These are phyloP conservation scores for Lepilemur septentrionalis DNA, from an alignment of 2,797 vertebrate species.

Conservation along the genomic window DNA sequence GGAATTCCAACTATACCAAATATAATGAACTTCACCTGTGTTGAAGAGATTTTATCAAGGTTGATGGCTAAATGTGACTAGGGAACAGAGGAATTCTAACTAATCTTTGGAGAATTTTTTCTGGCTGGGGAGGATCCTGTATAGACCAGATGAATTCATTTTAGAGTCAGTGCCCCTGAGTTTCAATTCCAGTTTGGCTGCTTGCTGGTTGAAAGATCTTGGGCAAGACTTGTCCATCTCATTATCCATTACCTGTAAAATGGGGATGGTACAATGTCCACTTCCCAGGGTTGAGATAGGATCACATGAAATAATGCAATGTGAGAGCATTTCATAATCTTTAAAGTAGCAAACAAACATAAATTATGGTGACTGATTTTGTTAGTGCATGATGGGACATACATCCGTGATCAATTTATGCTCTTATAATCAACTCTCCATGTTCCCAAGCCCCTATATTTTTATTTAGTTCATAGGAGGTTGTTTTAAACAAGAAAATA, in stretches of 20 bases:
- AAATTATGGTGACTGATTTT: neutral
- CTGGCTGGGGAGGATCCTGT: neutral
- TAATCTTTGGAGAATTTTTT: neutral
- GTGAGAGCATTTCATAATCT: neutral
- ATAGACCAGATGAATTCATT: neutral
- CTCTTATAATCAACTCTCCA: slow-evolving; percentile 3
- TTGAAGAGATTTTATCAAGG: neutral
- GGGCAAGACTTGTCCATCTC: neutral
- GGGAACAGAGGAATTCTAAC: neutral
- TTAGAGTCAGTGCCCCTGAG: neutral
- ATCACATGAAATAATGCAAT: neutral
- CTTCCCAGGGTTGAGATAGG: neutral
- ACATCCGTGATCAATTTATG: neutral
- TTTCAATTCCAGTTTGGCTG: neutral
- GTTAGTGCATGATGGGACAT: neutral
- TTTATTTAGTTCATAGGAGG: slow-evolving; percentile 34
- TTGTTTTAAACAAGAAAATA: slow-evolving; percentile 68
- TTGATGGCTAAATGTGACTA: neutral
- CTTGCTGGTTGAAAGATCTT: neutral
- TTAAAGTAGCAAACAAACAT: neutral
- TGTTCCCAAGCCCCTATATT: neutral
- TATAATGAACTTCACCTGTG: neutral
- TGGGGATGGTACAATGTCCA: neutral
- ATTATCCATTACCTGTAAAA: neutral
- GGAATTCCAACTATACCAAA: neutral